Evolutionary conservation across 1,140 invertebrate species (phyloP).

Genomic region (Pemphigus obesinymphae): DNA sequence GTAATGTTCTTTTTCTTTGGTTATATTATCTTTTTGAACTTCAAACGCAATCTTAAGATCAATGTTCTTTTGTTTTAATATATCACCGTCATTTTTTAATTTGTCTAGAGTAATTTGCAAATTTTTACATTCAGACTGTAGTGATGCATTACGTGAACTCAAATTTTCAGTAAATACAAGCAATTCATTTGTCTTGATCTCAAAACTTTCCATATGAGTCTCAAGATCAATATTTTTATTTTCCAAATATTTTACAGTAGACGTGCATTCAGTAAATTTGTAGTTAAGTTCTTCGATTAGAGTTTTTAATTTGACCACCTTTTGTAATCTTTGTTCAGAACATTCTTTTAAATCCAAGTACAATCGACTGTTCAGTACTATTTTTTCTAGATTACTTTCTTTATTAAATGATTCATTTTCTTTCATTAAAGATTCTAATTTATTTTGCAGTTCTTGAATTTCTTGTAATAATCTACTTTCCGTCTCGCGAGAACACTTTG

Average conservation of each 20-base stretch:
- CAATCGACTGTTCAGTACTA: background rate
- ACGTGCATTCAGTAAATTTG: background rate
- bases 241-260: background rate
- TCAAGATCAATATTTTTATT: constrained; percentile 33
- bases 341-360: background rate
- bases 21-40: background rate
- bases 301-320: background rate
- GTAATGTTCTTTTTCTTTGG: constrained; percentile 16
- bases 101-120: background rate
- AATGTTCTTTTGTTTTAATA: constrained; percentile 26
- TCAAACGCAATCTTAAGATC: constrained; percentile 5
- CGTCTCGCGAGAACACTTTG: background rate
- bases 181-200: constrained; percentile 24
- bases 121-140: constrained; percentile 16
- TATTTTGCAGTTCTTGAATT: constrained; percentile 27
- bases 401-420: constrained; percentile 20
- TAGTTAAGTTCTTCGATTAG: background rate
- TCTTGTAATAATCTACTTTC: constrained; percentile 6
- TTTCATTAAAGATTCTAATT: constrained; percentile 12
- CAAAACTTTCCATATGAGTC: constrained; percentile 8
- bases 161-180: constrained; percentile 23
- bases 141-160: constrained; percentile 14
- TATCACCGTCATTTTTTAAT: background rate
- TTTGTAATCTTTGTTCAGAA: background rate
- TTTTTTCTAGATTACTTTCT: constrained; percentile 31